phyloP scores from a whole-genome alignment of 2,797 vertebrate genomes.

The Neolamprologus multifasciatus region DNA sequence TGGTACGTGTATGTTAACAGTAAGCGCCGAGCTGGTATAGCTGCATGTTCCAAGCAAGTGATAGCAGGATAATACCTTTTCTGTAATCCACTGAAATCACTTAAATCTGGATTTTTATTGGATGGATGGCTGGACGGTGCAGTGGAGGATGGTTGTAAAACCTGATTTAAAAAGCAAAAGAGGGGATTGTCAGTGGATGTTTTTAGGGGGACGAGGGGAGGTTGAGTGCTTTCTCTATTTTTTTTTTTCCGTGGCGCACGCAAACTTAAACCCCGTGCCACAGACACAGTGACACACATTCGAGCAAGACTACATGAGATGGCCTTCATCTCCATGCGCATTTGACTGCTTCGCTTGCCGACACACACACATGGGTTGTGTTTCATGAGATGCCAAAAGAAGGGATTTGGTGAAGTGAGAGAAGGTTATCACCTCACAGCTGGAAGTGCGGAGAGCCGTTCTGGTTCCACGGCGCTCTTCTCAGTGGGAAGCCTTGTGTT shows the following conservation, averaged over 20 bases:
- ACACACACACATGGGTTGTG: slow-evolving; percentile 36
- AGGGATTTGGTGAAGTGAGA: slow-evolving; percentile 51
- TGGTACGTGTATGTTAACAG: background rate
- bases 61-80: slow-evolving; percentile 27
- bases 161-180: slow-evolving; percentile 57
- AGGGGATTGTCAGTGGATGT: slow-evolving; percentile 36
- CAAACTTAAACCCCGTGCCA: slow-evolving; percentile 4
- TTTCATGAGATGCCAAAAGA: slow-evolving; percentile 58
- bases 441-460: slow-evolving; percentile 9
- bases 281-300: slow-evolving; percentile 18
- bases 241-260: background rate
- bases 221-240: slow-evolving; percentile 18
- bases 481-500: slow-evolving; percentile 7
- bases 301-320: slow-evolving; percentile 36
- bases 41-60: slow-evolving; percentile 30
- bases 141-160: slow-evolving; percentile 43
- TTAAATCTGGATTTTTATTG: slow-evolving; percentile 19
- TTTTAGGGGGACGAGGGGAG: background rate
- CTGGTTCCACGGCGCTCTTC: slow-evolving; percentile 11
- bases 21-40: background rate
- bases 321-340: slow-evolving; percentile 41
- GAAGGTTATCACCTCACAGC: slow-evolving; percentile 41
- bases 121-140: slow-evolving; percentile 28
- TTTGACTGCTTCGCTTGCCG: slow-evolving; percentile 47
- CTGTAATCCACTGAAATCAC: slow-evolving; percentile 19